Evolutionary conservation across 2,888 invertebrate genomes (phyloP).

Genomic region (Spatulosminthurus flaviceps): DNA sequence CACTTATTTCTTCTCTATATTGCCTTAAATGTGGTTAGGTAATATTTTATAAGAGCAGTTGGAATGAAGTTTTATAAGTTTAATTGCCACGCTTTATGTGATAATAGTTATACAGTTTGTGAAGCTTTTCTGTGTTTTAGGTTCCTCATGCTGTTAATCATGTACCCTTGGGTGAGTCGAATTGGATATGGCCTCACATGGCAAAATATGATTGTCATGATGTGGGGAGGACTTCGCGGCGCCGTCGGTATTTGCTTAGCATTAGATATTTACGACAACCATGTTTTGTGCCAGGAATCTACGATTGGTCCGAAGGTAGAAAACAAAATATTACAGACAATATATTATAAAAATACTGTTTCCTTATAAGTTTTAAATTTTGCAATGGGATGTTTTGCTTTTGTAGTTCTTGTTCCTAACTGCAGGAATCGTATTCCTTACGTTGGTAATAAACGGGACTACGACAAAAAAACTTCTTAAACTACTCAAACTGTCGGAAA

Average conservation of each 20-base stretch:
- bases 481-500: constrained; percentile 70
- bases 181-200: constrained; percentile 73
- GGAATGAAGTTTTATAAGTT: too few relatives aligned
- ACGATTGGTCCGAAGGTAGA: constrained; percentile 56
- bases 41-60: constrained; percentile 65
- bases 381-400: not conserved
- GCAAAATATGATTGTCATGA: constrained; percentile 71
- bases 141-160: constrained; percentile 68
- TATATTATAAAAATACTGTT: too few relatives aligned
- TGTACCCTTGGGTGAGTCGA: constrained; percentile 70
- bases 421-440: constrained; percentile 71
- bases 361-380: not conserved
- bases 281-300: constrained; percentile 63
- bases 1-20: constrained; percentile 68
- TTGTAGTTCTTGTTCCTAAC: constrained; percentile 70
- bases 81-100: too few relatives aligned
- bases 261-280: constrained; percentile 70
- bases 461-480: too few relatives aligned
- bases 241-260: constrained; percentile 72
- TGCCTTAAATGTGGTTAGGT: constrained; percentile 66
- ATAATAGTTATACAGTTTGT: too few relatives aligned
- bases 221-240: constrained; percentile 71
- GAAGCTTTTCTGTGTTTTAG: constrained; percentile 59
- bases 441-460: constrained; percentile 72
- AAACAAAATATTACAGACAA: too few relatives aligned